A percentile compares a stretch with the other conserved stretches of the same genome.
Evolutionary conservation across 2,113 vertebrate genomes (phyloP).

Genomic region (Bombycilla garrulus): DNA sequence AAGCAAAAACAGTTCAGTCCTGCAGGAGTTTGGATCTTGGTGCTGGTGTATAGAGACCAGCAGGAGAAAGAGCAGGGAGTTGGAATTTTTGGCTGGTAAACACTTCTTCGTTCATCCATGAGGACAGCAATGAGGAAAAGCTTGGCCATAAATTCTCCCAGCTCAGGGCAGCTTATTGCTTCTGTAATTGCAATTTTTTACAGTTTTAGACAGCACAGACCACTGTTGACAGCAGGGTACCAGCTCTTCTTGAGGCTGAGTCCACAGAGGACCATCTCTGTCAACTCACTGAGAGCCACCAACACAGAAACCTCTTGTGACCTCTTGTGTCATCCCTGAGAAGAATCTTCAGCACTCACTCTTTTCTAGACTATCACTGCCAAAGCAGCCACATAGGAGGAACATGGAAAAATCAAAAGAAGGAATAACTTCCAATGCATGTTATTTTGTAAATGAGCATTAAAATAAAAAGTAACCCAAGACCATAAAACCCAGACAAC

Average conservation of each 20-base stretch:
- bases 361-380: not conserved
- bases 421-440: not conserved
- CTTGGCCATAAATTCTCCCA: not conserved
- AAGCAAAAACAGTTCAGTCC: not conserved
- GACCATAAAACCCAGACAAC: not conserved
- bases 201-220: not conserved
- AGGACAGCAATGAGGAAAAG: not conserved
- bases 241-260: not conserved
- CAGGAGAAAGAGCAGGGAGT: not conserved
- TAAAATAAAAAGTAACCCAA: not conserved
- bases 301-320: not conserved
- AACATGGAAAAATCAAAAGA: not conserved
- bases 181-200: not conserved
- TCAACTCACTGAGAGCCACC: not conserved
- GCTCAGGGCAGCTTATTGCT: not conserved
- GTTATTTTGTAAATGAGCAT: not conserved
- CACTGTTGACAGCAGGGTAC: not conserved
- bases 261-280: not conserved
- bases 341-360: not conserved
- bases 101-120: rapidly evolving
- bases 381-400: not conserved
- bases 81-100: not conserved
- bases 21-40: not conserved
- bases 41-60: not conserved
- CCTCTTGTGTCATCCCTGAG: not conserved